Evolutionary conservation across 2,113 vertebrate genomes (phyloP).

Genomic region (Oryzias celebensis): DNA sequence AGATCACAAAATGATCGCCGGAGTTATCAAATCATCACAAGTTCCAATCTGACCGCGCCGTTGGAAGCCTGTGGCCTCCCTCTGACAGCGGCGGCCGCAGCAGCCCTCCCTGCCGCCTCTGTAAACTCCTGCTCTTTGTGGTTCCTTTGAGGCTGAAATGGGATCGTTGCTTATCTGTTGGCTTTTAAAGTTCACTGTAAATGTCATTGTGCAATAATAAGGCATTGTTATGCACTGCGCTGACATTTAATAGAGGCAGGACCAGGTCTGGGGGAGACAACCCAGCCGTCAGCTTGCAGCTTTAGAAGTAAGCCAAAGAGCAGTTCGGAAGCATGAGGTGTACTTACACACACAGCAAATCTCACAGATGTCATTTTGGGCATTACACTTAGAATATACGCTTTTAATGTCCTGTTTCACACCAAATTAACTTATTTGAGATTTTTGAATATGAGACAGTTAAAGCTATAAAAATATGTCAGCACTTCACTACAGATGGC

Average conservation of each 20-base stretch:
- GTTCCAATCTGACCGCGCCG: conserved; percentile 10
- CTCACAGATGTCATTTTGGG: neutral
- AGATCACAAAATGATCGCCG: neutral
- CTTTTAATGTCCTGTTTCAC: conserved; percentile 3
- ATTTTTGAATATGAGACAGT: no score
- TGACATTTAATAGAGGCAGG: conserved; percentile 75
- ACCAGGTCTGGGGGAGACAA: conserved; percentile 53
- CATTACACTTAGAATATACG: conserved; percentile 27
- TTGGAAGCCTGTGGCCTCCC: conserved; percentile 23
- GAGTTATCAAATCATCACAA: conserved; percentile 17
- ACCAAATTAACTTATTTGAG: neutral
- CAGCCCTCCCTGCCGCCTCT: conserved; percentile 41
- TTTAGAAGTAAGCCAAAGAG: conserved; percentile 54
- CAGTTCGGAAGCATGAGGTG: neutral
- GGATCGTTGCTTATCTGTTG: conserved; percentile 71
- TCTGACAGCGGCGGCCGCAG: conserved; percentile 21
- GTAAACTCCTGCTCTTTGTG: conserved; percentile 62
- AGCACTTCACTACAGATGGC: no score
- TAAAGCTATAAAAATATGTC: no score
- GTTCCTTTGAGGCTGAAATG: conserved; percentile 64
- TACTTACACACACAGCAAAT: conserved; percentile 10
- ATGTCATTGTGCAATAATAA: conserved; percentile 81
- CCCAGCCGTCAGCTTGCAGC: conserved; percentile 50
- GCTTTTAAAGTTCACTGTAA: conserved; percentile 80
- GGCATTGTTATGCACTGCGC: conserved; percentile 61